Base-by-base conservation (phyloP, 1,140 invertebrate species). In the Ceratitis capitata region DNA sequence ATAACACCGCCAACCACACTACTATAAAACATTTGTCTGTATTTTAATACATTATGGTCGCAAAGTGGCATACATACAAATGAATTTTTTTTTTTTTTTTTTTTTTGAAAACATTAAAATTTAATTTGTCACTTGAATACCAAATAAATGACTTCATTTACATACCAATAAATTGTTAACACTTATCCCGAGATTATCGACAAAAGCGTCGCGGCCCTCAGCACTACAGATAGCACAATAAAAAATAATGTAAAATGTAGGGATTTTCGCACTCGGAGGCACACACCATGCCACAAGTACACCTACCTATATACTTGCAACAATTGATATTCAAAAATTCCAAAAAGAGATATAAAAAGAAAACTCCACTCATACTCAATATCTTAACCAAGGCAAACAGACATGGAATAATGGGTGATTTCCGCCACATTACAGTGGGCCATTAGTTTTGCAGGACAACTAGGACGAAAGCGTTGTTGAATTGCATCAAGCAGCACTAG, bases 151-250 rank as follows among this genome's bases (percentile, higher is more conserved):
- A 45, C 69, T 78, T 78, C 69, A 78, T 78, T 39, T 78, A 45
- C 69, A 78, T 78, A 78, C 69, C 69, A 78, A 78, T 78, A 78
- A 78, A 78, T 78, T 78, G 69, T 78, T 39, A 78, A 78, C 69
- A 78, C 69, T 78, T 78, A 78, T 78, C 39, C 69, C 3, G 39
- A 26, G 69, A 78, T 78, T 78, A 78, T 78, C 69, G 19, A 78
- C 35, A 47, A 23, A 78, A 39, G 39, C 42, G 29, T 9, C 42
- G 19, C 35, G 12, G 32, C 16, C 61, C 10, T 7, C n/a, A n/a
- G 61, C 61, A 23, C 69, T 26, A 78, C 69, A 78, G 32, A 74
- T 19, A 74, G 10, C 51, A 19, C 26, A 64, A 64, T 45, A 45
- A 78, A 9, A n/a, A 47, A 23, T 45, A 47, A 47, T 78, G 69